Base-by-base conservation (phyloP, 2,113 vertebrate species). In the Psilopsiagon aymara region DNA sequence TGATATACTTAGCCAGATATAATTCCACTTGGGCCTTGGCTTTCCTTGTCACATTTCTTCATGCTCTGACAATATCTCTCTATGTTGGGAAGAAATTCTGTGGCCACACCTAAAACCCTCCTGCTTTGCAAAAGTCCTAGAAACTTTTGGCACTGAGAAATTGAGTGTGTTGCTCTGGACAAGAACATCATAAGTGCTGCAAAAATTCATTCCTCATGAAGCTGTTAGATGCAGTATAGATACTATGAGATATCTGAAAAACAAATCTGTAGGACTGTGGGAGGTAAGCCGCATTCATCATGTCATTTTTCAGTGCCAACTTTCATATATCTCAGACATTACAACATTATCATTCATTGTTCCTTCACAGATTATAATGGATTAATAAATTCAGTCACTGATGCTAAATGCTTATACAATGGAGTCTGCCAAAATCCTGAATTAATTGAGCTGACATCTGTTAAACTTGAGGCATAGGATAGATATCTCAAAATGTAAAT, bases 331-430 rank as follows among this genome's bases (percentile, higher is more conserved):
- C 63, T 91, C 66, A 59, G 41, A 93, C 94, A 71, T 79, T 74
- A 92, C 64, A 25, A 28, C 62, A 67, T 31, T 83, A 82, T 92
- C 25, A 69, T 84, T 95, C 82, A 93, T 90, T 94, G 67, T 66
- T 75, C 13, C 44, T 83, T 93, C 76, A 69, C 29, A 93, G 70
- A 66, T 85, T 44, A 87, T 93, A 95, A 93, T 51, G 18, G 66
- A 89, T 87, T 92, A 83, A 92, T 91, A 94, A 91, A 91, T 93
- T 87, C 75, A 75, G 19, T 13, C 11, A 51, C 51, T 39, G 37
- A 82, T 89, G 66, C 12, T 93, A 86, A 91, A 94, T 74, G 55
- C 68, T 74, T 81, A 24, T 29, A 43, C 10, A 75, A 28, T 33
- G 7, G 46, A 63, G 84, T 87, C 51, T 93, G 55, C 19, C 81